Evolutionary conservation across 2,113 vertebrate genomes (phyloP).

Genomic region (Callionymus lyra): DNA sequence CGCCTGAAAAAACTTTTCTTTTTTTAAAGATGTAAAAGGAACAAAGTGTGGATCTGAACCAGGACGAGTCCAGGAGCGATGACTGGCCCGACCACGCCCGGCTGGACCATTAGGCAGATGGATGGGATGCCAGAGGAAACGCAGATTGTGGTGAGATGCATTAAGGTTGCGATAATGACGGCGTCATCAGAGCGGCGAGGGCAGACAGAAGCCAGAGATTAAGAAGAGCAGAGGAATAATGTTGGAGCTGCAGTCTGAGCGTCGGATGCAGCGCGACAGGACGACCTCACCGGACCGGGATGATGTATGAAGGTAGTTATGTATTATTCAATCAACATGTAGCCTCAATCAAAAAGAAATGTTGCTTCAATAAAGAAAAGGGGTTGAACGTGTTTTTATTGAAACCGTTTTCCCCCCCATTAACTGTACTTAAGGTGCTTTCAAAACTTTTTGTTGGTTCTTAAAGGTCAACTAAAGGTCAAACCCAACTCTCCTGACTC

Average conservation of each 20-base stretch:
- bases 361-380: too few species aligned
- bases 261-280: background rate
- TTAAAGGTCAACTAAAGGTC: too few species aligned
- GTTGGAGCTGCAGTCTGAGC: conserved; percentile 19
- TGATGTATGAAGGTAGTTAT: too few species aligned
- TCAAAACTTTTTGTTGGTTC: too few species aligned
- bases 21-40: background rate
- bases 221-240: conserved; percentile 8
- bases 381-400: too few species aligned
- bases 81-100: conserved; percentile 41
- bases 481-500: too few species aligned
- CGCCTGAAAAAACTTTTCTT: background rate
- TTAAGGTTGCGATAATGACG: conserved; percentile 54
- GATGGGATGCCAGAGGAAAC: conserved; percentile 48
- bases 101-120: conserved; percentile 55
- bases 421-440: too few species aligned
- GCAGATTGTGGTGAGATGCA: conserved; percentile 50
- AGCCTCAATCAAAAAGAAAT: too few species aligned
- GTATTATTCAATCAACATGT: too few species aligned
- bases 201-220: conserved; percentile 18
- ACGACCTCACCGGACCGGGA: too few species aligned
- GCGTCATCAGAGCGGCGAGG: conserved; percentile 20
- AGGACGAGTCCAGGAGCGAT: conserved; percentile 20
- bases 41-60: background rate
- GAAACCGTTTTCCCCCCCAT: too few species aligned